Evolutionary conservation across 2,797 vertebrate genomes (phyloP), one percentile per base, ranked within the genome.

Genomic region (Furcifer pardalis): DNA sequence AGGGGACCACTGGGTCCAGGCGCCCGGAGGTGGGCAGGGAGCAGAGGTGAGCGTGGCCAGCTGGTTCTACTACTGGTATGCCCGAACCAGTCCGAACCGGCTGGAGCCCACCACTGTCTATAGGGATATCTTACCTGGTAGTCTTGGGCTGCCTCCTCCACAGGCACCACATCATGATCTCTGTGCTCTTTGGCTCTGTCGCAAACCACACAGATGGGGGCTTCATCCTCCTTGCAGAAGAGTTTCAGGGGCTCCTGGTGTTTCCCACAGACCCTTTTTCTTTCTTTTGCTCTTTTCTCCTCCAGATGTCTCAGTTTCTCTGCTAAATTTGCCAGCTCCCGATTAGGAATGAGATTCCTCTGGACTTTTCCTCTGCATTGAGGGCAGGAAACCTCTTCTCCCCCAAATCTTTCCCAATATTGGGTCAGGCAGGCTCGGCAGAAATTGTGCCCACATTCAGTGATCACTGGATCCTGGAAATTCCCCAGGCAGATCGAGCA

Each of bases 241-340:
- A 81, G 46, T 1, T 81, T 59, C 2, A 23, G 52, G 79, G 79
- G 68, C 37, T 72, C 52, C 68, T n/a, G 79, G 52, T 81, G 79
- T 1, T 42, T 42, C 68, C 23, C 35, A 30, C 79, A 81, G 32
- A 10, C 27, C 1, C 37, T 0, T 27, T 2, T 27, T 17, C 12
- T 5, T 7, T 2, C 63, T 7, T 1, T 25, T 1, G 21, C 66
- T 25, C 1, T 17, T 37, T 25, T 32, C 2, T 3, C 5, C 7
- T 2, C 37, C 25, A 42, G 46, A 17, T 1, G 21, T 2, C 30
- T 30, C 9, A 30, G 25, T 63, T 63, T 30, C 9, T 63, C 62
- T 7, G 30, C 62, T 27, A 63, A 19, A 19, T 60, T 27, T 10
- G 75, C 52, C 75, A 77, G 75, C 5, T 37, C 52, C 32, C 35